Conservation (phyloP, 1,140 invertebrate species). For the Drosophila pruinosa region DNA sequence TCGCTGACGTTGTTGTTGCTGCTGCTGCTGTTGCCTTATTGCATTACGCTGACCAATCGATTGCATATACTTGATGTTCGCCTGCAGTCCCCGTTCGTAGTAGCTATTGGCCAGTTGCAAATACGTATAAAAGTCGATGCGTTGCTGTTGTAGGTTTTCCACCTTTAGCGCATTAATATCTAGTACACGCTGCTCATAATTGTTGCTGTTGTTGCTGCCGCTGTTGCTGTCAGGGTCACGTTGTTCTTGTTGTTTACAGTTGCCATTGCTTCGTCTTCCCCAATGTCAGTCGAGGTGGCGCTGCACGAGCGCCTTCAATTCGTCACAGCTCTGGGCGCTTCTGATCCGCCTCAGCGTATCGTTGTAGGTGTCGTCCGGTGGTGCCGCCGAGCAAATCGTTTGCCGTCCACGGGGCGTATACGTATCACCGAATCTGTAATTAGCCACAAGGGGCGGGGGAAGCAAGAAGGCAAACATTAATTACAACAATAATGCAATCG, state of each 20-base stretch:
- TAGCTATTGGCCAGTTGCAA: constrained; percentile 74
- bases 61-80: constrained; percentile 74
- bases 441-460: constrained; percentile 27
- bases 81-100: constrained; percentile 67
- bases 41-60: constrained; percentile 67
- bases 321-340: constrained; percentile 49
- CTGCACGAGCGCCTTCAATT: constrained; percentile 62
- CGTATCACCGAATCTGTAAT: constrained; percentile 75
- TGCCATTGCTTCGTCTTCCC: background rate
- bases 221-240: constrained; percentile 7
- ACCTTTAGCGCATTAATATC: constrained; percentile 57
- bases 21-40: constrained; percentile 32
- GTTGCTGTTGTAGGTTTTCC: constrained; percentile 14
- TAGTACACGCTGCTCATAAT: constrained; percentile 54
- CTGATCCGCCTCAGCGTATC: constrained; percentile 66
- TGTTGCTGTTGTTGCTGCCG: constrained; percentile 5
- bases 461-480: constrained; percentile 65
- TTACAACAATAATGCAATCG: constrained; percentile 53
- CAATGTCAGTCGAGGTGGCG: constrained; percentile 42
- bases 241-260: background rate
- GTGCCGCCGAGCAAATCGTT: constrained; percentile 52
- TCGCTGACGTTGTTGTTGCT: constrained; percentile 18
- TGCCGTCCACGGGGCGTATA: constrained; percentile 64
- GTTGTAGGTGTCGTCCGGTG: constrained; percentile 66
- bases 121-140: constrained; percentile 57